These are phyloP conservation scores for Erinaceus europaeus DNA, from an alignment of 2,113 vertebrate species.

Conservation along the genomic window DNA sequence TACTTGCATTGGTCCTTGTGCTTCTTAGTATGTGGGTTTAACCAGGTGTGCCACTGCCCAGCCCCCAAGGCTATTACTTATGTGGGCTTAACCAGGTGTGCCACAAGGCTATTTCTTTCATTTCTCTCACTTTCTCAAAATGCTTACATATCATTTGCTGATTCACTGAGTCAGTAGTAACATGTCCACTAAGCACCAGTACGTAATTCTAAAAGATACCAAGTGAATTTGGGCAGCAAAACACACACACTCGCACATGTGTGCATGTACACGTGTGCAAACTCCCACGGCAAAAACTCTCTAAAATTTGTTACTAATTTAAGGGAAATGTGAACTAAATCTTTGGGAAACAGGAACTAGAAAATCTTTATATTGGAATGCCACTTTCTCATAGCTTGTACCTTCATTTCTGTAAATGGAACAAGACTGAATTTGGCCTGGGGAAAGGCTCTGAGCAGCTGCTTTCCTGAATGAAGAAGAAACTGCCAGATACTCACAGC, in stretches of 20 bases:
- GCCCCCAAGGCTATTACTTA: too few species aligned
- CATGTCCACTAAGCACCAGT: neutral
- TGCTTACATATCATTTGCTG: neutral
- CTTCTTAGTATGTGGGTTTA: too few species aligned
- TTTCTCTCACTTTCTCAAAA: neutral
- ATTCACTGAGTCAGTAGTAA: neutral
- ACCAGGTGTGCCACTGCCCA: too few species aligned
- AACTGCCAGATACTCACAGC: constrained; percentile 4
- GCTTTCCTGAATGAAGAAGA: constrained; percentile 42
- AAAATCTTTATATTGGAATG: neutral
- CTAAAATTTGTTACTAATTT: neutral
- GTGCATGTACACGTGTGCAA: neutral
- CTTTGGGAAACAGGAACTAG: neutral
- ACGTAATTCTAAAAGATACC: neutral
- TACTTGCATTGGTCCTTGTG: too few species aligned
- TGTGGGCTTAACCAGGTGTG: too few species aligned
- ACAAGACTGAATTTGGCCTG: constrained; percentile 19
- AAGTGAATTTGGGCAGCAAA: neutral
- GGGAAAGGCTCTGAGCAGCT: constrained; percentile 36
- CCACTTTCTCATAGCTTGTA: neutral
- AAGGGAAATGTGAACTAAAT: constrained; percentile 4
- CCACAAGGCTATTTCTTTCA: too few species aligned
- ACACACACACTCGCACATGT: neutral
- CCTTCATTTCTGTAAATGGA: constrained; percentile 11
- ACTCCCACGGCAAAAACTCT: neutral